Conservation (phyloP, 2,888 invertebrate genomes). For the Cryptophagus acutangulus region DNA sequence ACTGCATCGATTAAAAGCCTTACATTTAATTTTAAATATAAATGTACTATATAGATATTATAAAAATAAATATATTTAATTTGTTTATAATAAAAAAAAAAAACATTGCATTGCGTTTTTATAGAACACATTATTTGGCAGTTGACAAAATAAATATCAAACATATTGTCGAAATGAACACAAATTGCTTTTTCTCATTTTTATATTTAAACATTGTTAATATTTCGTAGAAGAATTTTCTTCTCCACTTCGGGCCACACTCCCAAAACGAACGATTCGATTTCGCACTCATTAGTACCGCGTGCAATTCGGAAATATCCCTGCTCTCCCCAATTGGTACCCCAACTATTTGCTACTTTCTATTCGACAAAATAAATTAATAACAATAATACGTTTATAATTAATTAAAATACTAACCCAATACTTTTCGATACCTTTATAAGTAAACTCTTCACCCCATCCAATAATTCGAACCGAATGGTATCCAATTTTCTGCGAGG, state of each 20-base stretch:
- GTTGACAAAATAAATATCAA: conserved; percentile 1
- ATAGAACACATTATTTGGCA: conserved; percentile 6
- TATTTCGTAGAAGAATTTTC: conserved; percentile 21
- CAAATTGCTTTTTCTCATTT: too few relatives aligned
- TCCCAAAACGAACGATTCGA: conserved; percentile 84
- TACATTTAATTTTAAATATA: too few relatives aligned
- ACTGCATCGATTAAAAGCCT: too few relatives aligned
- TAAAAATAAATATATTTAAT: too few relatives aligned
- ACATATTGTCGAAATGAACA: too few relatives aligned
- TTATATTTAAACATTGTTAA: too few relatives aligned
- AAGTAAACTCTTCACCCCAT: conserved; percentile 74
- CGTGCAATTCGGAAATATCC: conserved; percentile 85
- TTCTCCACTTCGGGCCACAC: conserved; percentile 57
- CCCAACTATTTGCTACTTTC: conserved; percentile 95
- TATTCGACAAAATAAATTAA: conserved; percentile 45
- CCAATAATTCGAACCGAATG: conserved; percentile 91
- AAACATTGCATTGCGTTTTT: not conserved
- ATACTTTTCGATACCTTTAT: conserved; percentile 62
- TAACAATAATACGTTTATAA: conserved; percentile 2
- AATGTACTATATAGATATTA: too few relatives aligned
- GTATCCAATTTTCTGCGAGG: conserved; percentile 61
- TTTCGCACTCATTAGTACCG: conserved; percentile 82
- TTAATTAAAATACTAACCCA: conserved; percentile 65
- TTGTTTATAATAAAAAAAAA: not conserved
- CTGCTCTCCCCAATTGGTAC: conserved; percentile 82